A percentile compares a stretch with the other conserved stretches of the same genome.
Evolutionary conservation across 1,140 invertebrate species (phyloP).

Genomic region (Plodia interpunctella): DNA sequence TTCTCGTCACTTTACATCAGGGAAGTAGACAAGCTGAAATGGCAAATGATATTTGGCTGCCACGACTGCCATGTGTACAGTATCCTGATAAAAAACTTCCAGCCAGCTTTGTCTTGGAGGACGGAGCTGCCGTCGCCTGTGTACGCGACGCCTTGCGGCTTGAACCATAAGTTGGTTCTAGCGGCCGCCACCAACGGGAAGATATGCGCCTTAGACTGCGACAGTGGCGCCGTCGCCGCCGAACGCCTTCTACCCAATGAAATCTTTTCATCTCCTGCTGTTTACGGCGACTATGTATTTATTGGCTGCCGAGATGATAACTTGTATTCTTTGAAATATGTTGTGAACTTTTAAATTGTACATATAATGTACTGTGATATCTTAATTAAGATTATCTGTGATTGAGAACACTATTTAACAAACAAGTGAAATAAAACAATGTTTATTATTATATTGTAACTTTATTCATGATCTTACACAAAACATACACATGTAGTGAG

Average conservation of each 20-base stretch:
- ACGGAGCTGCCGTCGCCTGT: conserved; percentile 75
- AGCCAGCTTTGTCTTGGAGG: conserved; percentile 62
- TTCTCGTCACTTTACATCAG: conserved; percentile 80
- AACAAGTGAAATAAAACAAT: conserved; percentile 7
- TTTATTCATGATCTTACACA: conserved; percentile 75
- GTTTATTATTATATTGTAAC: conserved; percentile 41
- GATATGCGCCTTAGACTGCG: conserved; percentile 76
- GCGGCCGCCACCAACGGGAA: conserved; percentile 77
- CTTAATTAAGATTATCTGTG: neutral
- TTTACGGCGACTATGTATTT: conserved; percentile 76
- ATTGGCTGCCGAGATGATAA: conserved; percentile 86
- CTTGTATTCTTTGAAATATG: conserved; percentile 80
- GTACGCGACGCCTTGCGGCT: conserved; percentile 80
- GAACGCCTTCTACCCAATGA: conserved; percentile 77
- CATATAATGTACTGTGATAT: conserved; percentile 7
- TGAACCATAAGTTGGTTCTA: conserved; percentile 58
- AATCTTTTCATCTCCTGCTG: conserved; percentile 84
- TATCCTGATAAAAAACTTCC: conserved; percentile 55
- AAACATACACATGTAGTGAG: conserved; percentile 69
- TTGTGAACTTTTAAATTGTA: conserved; percentile 26
- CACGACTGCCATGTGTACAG: conserved; percentile 80
- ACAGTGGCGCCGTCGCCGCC: conserved; percentile 65
- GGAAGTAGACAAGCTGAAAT: conserved; percentile 50
- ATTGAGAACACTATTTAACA: neutral
- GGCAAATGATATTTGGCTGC: conserved; percentile 80